These are phyloP conservation scores for Cyrtonyx montezumae DNA, from an alignment of 2,113 vertebrate genomes.

Conservation along the genomic window DNA sequence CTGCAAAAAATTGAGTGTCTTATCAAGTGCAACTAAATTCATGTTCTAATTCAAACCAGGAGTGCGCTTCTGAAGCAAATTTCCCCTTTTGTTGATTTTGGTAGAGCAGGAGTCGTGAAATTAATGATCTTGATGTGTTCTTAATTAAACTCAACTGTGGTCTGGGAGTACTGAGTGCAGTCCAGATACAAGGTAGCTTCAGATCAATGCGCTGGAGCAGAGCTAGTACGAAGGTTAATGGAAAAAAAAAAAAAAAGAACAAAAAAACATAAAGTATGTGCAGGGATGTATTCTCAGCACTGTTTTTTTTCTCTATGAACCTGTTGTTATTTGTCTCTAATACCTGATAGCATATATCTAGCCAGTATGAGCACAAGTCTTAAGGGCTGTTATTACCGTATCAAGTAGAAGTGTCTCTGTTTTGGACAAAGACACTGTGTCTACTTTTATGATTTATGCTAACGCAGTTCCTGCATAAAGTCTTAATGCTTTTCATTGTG, in stretches of 20 bases:
- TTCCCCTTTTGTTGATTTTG: background rate
- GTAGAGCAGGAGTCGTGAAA: background rate
- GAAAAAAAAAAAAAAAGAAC: background rate
- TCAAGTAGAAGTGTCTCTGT: background rate
- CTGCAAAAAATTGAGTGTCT: background rate
- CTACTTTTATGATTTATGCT: background rate
- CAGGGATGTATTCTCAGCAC: background rate
- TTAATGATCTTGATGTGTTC: background rate
- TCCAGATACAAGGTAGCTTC: background rate
- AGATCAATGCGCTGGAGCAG: background rate
- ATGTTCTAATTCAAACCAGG: background rate
- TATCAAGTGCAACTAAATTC: background rate
- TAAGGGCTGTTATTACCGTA: background rate
- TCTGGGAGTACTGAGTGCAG: background rate
- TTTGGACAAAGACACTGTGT: background rate
- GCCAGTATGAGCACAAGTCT: accelerated
- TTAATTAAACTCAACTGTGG: background rate
- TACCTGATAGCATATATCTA: background rate
- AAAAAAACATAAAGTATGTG: background rate
- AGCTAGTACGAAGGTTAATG: background rate
- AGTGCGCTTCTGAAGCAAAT: background rate
- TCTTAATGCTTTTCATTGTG: background rate
- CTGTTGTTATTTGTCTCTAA: background rate
- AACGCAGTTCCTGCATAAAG: background rate
- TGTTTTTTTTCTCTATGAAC: background rate